Conservation (phyloP, 1,140 invertebrate genomes). For the Bombus waltoni region DNA sequence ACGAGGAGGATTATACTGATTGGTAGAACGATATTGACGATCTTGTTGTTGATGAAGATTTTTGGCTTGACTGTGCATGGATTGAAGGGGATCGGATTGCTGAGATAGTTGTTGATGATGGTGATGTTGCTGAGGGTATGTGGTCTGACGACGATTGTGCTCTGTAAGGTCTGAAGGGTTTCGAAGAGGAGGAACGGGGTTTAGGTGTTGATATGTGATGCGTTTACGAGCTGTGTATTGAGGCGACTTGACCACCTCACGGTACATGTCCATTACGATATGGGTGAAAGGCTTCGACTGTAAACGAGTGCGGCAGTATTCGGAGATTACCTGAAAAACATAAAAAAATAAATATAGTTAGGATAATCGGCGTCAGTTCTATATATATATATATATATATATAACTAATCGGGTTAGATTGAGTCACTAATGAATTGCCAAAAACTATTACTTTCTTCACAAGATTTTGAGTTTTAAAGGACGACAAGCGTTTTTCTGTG, state of each 20-base stretch:
- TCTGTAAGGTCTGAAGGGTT: slow-evolving; percentile 21
- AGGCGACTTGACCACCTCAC: slow-evolving; percentile 81
- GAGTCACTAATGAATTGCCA: too few relatives aligned
- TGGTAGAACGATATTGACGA: slow-evolving; percentile 25
- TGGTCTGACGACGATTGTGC: slow-evolving; percentile 47
- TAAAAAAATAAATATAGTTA: background rate
- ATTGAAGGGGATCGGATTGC: slow-evolving; percentile 46
- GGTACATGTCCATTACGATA: slow-evolving; percentile 85
- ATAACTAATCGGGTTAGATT: too few relatives aligned
- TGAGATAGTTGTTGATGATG: slow-evolving; percentile 28
- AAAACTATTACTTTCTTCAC: too few relatives aligned
- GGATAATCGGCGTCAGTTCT: too few relatives aligned
- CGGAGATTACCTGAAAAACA: slow-evolving; percentile 84
- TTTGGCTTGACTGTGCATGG: slow-evolving; percentile 15
- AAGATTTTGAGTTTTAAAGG: too few relatives aligned
- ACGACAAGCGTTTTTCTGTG: too few relatives aligned
- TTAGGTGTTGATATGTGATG: slow-evolving; percentile 61
- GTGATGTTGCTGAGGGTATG: slow-evolving; percentile 29
- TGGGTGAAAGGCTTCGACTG: slow-evolving; percentile 85
- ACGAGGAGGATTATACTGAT: slow-evolving; percentile 27
- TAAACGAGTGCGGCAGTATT: slow-evolving; percentile 83
- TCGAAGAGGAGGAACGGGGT: slow-evolving; percentile 19
- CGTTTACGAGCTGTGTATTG: slow-evolving; percentile 77
- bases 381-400: too few relatives aligned
- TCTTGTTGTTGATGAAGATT: slow-evolving; percentile 25